Conservation (phyloP, 2,113 vertebrate genomes). For the Pelobates fuscus region DNA sequence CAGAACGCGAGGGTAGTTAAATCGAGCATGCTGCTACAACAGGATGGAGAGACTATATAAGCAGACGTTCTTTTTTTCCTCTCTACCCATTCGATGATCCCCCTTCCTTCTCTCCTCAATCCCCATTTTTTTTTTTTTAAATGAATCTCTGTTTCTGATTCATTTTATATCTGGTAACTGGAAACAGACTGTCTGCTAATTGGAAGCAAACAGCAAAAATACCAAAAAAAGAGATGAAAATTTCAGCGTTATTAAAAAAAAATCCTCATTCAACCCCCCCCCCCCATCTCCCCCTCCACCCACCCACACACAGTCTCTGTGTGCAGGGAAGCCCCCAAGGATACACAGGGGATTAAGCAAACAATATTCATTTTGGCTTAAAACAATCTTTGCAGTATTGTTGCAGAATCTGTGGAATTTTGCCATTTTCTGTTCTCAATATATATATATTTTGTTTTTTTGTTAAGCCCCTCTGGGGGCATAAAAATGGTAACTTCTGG, state of each 20-base stretch:
- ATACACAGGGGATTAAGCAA: slow-evolving; percentile 8
- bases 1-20: no score
- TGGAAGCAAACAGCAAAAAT: slow-evolving; percentile 46
- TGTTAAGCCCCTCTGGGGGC: no score
- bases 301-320: slow-evolving; percentile 14
- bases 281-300: not conserved
- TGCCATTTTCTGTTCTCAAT: slow-evolving; percentile 36
- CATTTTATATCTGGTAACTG: slow-evolving; percentile 36
- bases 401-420: slow-evolving; percentile 32
- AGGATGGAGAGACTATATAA: no score
- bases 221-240: slow-evolving; percentile 46
- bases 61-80: no score
- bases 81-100: not conserved
- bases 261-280: not conserved
- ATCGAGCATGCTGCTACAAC: no score
- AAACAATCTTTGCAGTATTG: slow-evolving; percentile 31
- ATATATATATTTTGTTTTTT: slow-evolving; percentile 1
- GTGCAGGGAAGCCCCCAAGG: slow-evolving; percentile 23
- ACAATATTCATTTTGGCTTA: slow-evolving; percentile 34
- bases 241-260: slow-evolving; percentile 24
- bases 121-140: not conserved
- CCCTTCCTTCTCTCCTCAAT: not conserved
- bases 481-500: no score
- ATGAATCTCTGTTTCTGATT: slow-evolving; percentile 37
- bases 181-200: slow-evolving; percentile 35